Evolutionary conservation across 2,113 vertebrate genomes (phyloP).

Genomic region (Porphyrio hochstetteri): DNA sequence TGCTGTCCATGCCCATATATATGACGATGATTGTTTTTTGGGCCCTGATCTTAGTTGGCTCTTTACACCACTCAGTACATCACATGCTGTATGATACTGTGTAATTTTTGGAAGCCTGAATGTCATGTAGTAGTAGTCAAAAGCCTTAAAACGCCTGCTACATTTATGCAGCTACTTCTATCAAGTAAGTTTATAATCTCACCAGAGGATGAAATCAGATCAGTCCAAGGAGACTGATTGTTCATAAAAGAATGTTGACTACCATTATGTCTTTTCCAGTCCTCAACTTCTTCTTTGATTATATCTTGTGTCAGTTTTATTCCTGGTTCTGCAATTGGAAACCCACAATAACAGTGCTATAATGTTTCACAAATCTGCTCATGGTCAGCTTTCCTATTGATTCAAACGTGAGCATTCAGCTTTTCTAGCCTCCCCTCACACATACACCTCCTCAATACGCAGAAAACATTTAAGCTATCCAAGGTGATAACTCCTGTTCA

Average conservation of each 20-base stretch:
- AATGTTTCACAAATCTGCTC: constrained; percentile 33
- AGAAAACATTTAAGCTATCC: neutral
- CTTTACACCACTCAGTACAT: neutral
- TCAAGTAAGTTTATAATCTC: constrained; percentile 45
- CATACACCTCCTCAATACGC: neutral
- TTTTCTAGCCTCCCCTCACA: neutral
- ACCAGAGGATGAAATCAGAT: constrained; percentile 51
- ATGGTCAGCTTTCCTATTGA: neutral
- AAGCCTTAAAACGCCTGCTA: neutral
- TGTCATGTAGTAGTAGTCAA: neutral
- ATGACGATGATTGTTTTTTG: neutral
- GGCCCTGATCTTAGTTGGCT: neutral
- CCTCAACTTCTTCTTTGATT: constrained; percentile 46
- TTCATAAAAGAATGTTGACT: constrained; percentile 30
- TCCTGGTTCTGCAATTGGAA: constrained; percentile 47
- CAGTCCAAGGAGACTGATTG: constrained; percentile 23
- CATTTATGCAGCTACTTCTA: constrained; percentile 43
- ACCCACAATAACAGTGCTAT: constrained; percentile 35
- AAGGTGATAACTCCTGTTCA: neutral
- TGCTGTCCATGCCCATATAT: neutral
- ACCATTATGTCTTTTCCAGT: constrained; percentile 53
- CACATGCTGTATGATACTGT: neutral
- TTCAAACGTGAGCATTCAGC: neutral
- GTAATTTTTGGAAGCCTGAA: neutral
- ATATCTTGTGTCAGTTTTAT: constrained; percentile 45